phyloP scores from a whole-genome alignment of 1,140 invertebrate genomes.

The Eupristina koningsbergeri region DNA sequence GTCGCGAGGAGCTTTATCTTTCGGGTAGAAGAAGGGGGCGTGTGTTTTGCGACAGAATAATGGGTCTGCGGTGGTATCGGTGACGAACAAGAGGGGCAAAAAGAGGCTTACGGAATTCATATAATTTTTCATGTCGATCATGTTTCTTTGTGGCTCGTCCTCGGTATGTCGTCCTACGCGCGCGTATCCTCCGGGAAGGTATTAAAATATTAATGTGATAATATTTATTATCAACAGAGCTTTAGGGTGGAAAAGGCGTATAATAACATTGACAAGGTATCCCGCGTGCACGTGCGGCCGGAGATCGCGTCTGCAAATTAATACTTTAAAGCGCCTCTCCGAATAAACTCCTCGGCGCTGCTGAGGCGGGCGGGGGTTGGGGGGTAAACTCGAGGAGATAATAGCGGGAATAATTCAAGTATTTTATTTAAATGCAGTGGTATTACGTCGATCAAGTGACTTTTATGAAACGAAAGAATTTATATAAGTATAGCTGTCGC shows the following conservation, averaged over 20 bases:
- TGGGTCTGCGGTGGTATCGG: neutral
- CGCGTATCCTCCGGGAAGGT: slow-evolving; percentile 49
- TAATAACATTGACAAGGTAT: slow-evolving; percentile 57
- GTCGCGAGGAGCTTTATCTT: neutral
- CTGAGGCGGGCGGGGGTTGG: no score
- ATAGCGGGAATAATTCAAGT: neutral
- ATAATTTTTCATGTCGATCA: slow-evolving; percentile 11
- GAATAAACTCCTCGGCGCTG: neutral
- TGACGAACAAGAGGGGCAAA: neutral
- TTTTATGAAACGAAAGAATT: neutral
- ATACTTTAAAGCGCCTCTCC: neutral
- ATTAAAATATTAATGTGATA: slow-evolving; percentile 62
- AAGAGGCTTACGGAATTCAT: neutral
- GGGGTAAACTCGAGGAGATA: no score
- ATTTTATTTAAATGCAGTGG: slow-evolving; percentile 43
- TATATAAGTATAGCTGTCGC: neutral
- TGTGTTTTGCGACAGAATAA: neutral
- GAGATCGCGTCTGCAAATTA: neutral
- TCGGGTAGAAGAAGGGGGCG: neutral
- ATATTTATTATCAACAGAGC: slow-evolving; percentile 58
- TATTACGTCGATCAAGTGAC: neutral
- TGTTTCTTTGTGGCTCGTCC: neutral
- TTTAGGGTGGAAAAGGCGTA: slow-evolving; percentile 11
- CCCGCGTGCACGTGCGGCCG: neutral
- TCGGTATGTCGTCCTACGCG: neutral